Evolutionary conservation across 2,888 invertebrate species (phyloP).

Genomic region (Aleiodes alternator): DNA sequence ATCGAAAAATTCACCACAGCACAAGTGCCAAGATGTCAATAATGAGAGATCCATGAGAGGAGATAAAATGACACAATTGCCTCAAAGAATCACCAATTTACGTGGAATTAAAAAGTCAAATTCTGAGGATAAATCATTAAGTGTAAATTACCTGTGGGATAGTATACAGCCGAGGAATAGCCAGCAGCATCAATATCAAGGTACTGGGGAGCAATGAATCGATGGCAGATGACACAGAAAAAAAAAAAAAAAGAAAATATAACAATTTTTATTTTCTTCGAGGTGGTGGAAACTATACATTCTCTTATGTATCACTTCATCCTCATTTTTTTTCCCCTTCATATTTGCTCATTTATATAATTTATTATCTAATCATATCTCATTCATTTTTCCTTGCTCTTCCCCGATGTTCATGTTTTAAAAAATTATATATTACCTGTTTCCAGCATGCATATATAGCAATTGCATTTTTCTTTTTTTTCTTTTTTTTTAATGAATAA

Average conservation of each 20-base stretch:
- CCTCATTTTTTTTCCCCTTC: too few relatives aligned
- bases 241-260: background rate
- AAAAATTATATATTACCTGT: too few relatives aligned
- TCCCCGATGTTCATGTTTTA: constrained; percentile 3
- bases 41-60: constrained; percentile 62
- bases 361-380: constrained; percentile 26
- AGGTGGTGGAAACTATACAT: constrained; percentile 13
- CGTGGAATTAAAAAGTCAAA: background rate
- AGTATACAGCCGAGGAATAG: constrained; percentile 69
- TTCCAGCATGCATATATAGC: too few relatives aligned
- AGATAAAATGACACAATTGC: constrained; percentile 62
- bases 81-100: constrained; percentile 17
- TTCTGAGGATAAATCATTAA: constrained; percentile 4
- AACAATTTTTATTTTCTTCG: constrained; percentile 5
- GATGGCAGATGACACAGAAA: constrained; percentile 21
- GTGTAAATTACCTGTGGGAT: constrained; percentile 63
- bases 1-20: constrained; percentile 14
- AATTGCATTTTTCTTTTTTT: too few relatives aligned
- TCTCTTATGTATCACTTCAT: too few relatives aligned
- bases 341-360: too few relatives aligned
- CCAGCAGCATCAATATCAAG: constrained; percentile 72
- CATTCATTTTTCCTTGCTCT: constrained; percentile 28
- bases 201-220: constrained; percentile 70
- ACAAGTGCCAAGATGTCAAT: constrained; percentile 45
- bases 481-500: too few relatives aligned